Conservation (phyloP, 2,797 vertebrate genomes). For the Hapalemur alaotrensis region DNA sequence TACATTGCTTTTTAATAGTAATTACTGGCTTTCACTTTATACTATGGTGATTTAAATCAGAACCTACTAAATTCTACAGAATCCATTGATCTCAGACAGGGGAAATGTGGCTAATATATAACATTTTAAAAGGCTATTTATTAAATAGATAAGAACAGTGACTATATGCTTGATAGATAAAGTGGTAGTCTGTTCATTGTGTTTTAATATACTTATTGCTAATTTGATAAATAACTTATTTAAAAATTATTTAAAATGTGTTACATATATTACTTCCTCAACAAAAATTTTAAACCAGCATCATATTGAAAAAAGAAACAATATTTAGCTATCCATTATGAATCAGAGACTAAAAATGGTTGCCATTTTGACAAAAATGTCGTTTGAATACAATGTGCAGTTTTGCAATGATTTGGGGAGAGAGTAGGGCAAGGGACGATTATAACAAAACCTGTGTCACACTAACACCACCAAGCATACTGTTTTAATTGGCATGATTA, state of each 20-base stretch:
- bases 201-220: constrained; percentile 54
- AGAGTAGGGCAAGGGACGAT: constrained; percentile 42
- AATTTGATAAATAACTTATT: constrained; percentile 65
- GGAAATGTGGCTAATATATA: constrained; percentile 26
- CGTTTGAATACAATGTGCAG: constrained; percentile 78
- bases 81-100: neutral
- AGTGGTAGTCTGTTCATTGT: neutral
- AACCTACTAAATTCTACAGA: constrained; percentile 20
- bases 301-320: constrained; percentile 67
- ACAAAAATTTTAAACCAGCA: constrained; percentile 15
- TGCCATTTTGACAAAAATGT: constrained; percentile 74
- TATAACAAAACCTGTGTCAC: constrained; percentile 82
- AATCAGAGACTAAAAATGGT: constrained; percentile 66
- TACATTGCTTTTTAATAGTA: constrained; percentile 59
- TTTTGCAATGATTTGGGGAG: constrained; percentile 79
- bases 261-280: constrained; percentile 9
- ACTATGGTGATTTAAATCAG: constrained; percentile 32
- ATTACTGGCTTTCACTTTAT: constrained; percentile 43
- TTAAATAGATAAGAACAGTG: constrained; percentile 34
- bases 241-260: constrained; percentile 58
- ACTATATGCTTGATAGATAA: constrained; percentile 50
- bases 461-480: constrained; percentile 81
- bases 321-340: constrained; percentile 60
- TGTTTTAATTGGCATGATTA: constrained; percentile 92
- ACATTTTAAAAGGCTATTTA: constrained; percentile 58